A percentile compares a stretch with the other conserved stretches of the same genome.
Conservation (phyloP, 2,113 vertebrate species). For the Microtus oregoni region DNA sequence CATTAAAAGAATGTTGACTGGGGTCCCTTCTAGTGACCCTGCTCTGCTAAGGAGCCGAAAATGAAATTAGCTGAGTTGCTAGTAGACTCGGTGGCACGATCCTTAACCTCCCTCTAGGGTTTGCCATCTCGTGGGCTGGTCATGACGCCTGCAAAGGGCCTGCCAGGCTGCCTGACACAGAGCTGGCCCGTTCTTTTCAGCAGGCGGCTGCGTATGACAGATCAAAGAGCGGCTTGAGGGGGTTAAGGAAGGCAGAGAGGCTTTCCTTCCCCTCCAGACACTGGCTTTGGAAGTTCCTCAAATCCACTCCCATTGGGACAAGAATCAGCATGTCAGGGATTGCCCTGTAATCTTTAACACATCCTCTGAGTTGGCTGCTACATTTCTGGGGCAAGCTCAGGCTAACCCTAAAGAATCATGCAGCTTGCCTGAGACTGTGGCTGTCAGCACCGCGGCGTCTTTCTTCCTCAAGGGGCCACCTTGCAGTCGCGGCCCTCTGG, state of each 20-base stretch:
- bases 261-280: constrained; percentile 10
- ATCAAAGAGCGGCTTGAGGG: neutral
- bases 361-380: neutral
- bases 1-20: neutral
- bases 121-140: neutral
- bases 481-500: neutral
- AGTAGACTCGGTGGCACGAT: neutral
- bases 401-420: neutral
- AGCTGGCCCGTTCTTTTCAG: neutral
- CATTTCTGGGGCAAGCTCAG: constrained; percentile 1
- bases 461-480: neutral
- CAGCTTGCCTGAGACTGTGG: neutral
- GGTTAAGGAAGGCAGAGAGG: constrained; percentile 9
- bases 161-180: too few relatives aligned
- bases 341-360: neutral
- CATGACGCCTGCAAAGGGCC: neutral
- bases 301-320: neutral
- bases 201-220: neutral
- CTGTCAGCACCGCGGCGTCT: neutral
- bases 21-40: neutral
- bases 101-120: neutral
- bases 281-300: neutral
- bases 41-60: neutral
- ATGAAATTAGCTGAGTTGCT: neutral
- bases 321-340: neutral